These are phyloP conservation scores for Drosophila mulleri DNA, from an alignment of 2,888 invertebrate species.

Conservation along the genomic window DNA sequence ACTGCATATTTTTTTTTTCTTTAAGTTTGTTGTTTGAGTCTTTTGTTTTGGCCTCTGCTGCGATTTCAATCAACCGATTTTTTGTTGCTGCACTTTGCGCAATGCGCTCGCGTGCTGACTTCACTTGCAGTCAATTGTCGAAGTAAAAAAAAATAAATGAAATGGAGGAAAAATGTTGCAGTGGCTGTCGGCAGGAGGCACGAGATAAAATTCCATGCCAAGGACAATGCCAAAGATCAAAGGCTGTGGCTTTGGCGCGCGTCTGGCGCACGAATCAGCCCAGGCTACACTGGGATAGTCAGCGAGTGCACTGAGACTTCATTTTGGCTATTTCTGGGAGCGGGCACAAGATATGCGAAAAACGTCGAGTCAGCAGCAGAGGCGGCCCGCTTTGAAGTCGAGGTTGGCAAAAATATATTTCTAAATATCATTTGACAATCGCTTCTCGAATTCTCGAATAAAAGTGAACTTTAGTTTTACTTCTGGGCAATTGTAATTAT, in stretches of 20 bases:
- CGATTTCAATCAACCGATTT: slow-evolving; percentile 51
- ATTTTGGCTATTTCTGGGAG: background rate
- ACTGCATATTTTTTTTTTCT: background rate
- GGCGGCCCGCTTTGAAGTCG: slow-evolving; percentile 34
- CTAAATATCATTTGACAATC: slow-evolving; percentile 1
- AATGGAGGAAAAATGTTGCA: slow-evolving; percentile 12
- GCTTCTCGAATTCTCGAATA: background rate
- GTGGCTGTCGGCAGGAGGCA: slow-evolving; percentile 22
- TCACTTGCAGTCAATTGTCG: slow-evolving; percentile 26
- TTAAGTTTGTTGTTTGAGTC: slow-evolving; percentile 63
- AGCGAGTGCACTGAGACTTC: background rate
- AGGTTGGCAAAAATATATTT: slow-evolving; percentile 12
- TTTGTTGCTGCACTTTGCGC: slow-evolving; percentile 25
- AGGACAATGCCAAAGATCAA: slow-evolving; percentile 74
- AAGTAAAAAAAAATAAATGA: slow-evolving; percentile 2
- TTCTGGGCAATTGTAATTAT: no score
- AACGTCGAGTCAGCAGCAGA: background rate
- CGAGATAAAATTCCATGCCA: slow-evolving; percentile 39
- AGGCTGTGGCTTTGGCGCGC: slow-evolving; percentile 40
- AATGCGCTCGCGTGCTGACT: slow-evolving; percentile 44
- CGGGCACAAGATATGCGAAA: background rate
- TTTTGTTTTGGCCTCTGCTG: slow-evolving; percentile 53
- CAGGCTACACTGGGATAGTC: slow-evolving; percentile 13
- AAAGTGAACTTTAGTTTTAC: background rate
- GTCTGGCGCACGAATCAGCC: slow-evolving; percentile 22